Conservation (phyloP, 92 coral and sea anemone genomes). For the Porites rus region DNA sequence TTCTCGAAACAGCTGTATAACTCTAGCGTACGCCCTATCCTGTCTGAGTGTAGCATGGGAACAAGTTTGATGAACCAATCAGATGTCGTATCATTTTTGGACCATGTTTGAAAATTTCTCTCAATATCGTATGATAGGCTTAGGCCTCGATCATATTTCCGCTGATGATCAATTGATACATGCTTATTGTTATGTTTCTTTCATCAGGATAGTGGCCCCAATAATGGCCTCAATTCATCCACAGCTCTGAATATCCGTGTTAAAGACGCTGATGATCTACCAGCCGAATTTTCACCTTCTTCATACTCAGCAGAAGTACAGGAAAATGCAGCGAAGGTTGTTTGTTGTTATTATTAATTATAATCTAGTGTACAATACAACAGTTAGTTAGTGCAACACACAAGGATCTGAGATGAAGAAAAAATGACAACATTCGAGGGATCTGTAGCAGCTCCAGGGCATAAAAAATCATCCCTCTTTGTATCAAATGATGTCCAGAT, state of each 20-base stretch:
- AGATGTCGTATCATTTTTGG: too few relatives aligned
- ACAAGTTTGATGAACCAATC: too few relatives aligned
- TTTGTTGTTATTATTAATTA: background rate
- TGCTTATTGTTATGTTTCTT: background rate
- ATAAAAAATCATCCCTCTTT: too few relatives aligned
- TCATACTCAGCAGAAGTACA: slow-evolving; percentile 78
- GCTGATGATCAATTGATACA: background rate
- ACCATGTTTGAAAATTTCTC: too few relatives aligned
- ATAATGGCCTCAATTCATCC: slow-evolving; percentile 61
- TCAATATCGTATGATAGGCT: background rate
- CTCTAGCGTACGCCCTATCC: too few relatives aligned
- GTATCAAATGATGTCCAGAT: background rate
- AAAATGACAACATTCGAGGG: background rate
- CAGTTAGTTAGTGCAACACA: too few relatives aligned
- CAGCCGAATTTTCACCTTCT: slow-evolving; percentile 84
- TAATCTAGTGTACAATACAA: background rate
- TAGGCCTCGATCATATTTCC: background rate
- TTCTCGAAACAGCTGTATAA: too few relatives aligned
- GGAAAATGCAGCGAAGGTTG: slow-evolving; percentile 88
- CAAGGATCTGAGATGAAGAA: background rate
- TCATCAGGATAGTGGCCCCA: slow-evolving; percentile 81
- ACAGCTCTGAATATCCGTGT: slow-evolving; percentile 68
- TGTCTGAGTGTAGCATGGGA: too few relatives aligned
- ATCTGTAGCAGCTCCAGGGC: background rate
- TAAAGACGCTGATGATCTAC: slow-evolving; percentile 87